Evolutionary conservation across 2,797 vertebrate species (phyloP), one percentile per base, ranked within the genome.

Genomic region (Knipowitschia caucasica): DNA sequence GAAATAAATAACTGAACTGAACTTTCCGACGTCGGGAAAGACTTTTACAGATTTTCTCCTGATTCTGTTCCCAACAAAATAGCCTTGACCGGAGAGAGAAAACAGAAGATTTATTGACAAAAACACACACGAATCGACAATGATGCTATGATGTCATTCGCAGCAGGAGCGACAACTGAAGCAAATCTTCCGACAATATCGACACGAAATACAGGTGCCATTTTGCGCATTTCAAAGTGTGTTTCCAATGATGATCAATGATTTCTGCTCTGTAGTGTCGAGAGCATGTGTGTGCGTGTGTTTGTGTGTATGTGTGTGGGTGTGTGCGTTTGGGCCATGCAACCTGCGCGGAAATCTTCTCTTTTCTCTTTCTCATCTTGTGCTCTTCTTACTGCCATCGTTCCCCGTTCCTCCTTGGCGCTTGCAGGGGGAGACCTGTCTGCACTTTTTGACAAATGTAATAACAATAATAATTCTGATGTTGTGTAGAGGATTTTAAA

Each of bases 371-470:
- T 87, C 83, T 85, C 67, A 65, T 71, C 78, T 72, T 34, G 69
- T 30, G 64, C 78, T 83, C 74, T 83, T 80, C 75, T 85, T 80
- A 87, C 83, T 87, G 80, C 83, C 86, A 85, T 86, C 59, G 69
- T 80, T 77, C 74, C 82, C 80, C 77, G 73, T 59, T 67, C 73
- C 77, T 79, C 77, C 69, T 77, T 49, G 83, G 71, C 63, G 67
- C 9, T n/a, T 27, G 40, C 23, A 59, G 81, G 81, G 82, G 80
- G 72, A 68, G 80, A 83, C 83, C 81, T 85, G 83, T 84, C 88
- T 90, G 88, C 89, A 91, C 88, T 91, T 90, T 90, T 88, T 86
- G 67, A 81, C 40, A 81, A 85, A 86, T 85, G 82, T 88, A 88
- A 88, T 83, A 85, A 86, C 71, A 83, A 86, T 71, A 82, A 85